Conservation (phyloP, 2,113 vertebrate genomes). For the Brachirus orientalis region DNA sequence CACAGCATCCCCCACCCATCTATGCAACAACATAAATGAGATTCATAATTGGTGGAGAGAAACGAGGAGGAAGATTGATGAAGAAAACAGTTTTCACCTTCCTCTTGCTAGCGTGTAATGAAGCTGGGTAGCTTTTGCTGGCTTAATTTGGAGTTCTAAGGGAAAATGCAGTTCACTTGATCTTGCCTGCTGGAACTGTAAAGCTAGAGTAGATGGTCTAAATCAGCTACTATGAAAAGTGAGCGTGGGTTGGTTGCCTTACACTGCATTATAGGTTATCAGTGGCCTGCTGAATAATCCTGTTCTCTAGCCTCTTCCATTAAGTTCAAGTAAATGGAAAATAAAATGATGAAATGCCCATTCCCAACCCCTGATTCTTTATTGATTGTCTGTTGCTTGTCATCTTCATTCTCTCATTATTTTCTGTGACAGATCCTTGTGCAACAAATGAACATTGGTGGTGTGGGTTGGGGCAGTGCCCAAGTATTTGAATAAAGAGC, state of each 20-base stretch:
- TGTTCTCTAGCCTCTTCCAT: constrained; percentile 37
- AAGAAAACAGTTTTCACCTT: constrained; percentile 1
- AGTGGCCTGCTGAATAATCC: constrained; percentile 39
- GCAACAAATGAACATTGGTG: background rate
- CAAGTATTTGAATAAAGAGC: too few relatives aligned
- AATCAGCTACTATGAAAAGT: constrained; percentile 57
- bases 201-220: constrained; percentile 18
- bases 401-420: constrained; percentile 13
- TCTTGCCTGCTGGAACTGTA: constrained; percentile 17
- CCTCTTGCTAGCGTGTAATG: constrained; percentile 1
- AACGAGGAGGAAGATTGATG: background rate
- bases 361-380: constrained; percentile 1
- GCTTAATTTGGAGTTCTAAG: constrained; percentile 16
- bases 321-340: constrained; percentile 32
- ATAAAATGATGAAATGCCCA: constrained; percentile 13
- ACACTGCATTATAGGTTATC: constrained; percentile 35
- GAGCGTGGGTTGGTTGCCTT: constrained; percentile 14
- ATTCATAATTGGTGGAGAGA: constrained; percentile 8
- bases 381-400: constrained; percentile 22
- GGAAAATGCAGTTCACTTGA: constrained; percentile 35
- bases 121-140: background rate
- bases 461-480: background rate
- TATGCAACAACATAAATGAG: constrained; percentile 2
- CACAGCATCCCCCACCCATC: constrained; percentile 3
- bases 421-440: background rate